phyloP scores from a whole-genome alignment of 35 echinoderm and acorn worm genomes.

The Ptychodera flava region DNA sequence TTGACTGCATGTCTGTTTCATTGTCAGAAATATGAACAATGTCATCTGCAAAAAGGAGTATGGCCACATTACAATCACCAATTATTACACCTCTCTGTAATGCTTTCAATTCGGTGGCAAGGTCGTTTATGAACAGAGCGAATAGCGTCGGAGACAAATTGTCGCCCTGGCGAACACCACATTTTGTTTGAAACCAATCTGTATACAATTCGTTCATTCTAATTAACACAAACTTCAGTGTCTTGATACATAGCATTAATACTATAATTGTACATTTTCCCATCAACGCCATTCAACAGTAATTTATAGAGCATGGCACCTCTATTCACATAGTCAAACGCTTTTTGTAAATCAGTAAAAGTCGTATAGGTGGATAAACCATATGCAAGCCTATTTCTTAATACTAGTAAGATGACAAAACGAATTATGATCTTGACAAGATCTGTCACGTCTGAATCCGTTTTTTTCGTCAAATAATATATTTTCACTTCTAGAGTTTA shows the following conservation, averaged over 20 bases:
- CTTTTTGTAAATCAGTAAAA: not conserved
- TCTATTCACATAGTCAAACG: not conserved
- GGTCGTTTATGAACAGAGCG: not conserved
- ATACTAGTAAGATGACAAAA: no score
- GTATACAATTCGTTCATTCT: not conserved
- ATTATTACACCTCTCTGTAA: not conserved
- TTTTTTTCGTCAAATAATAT: no score
- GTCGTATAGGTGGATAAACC: no score
- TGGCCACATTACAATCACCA: not conserved
- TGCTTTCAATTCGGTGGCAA: not conserved
- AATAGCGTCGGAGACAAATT: not conserved
- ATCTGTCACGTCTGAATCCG: no score
- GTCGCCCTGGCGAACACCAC: not conserved
- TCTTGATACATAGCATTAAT: not conserved
- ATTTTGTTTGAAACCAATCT: not conserved
- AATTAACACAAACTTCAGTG: not conserved
- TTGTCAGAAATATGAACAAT: not conserved
- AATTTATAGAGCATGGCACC: not conserved
- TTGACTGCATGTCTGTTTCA: not conserved
- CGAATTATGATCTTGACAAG: no score
- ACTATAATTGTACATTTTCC: not conserved
- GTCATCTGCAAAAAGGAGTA: not conserved
- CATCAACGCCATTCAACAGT: not conserved
- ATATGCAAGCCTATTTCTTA: no score
- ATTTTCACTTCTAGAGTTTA: no score